phyloP scores from a whole-genome alignment of 2,888 invertebrate species.

The Scaptomyza flava region DNA sequence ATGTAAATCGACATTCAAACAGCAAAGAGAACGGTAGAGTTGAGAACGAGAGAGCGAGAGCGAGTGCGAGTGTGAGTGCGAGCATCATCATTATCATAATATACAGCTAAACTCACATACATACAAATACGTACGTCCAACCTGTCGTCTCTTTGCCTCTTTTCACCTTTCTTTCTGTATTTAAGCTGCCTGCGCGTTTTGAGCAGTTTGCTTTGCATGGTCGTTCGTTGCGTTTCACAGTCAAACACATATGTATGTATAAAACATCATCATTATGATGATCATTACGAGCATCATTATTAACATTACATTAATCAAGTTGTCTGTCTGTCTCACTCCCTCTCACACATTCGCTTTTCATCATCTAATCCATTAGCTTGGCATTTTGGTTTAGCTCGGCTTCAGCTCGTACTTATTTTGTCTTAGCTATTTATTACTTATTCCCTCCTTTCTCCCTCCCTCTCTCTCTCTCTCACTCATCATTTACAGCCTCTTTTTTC shows the following conservation, averaged over 20 bases:
- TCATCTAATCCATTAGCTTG: constrained; percentile 53
- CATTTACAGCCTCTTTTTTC: neutral
- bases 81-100: neutral
- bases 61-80: neutral
- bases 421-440: neutral
- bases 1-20: constrained; percentile 29
- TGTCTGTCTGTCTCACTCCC: constrained; percentile 27
- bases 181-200: constrained; percentile 39
- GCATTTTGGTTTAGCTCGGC: constrained; percentile 14
- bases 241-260: neutral
- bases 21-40: constrained; percentile 4
- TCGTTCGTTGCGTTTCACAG: constrained; percentile 45
- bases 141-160: constrained; percentile 61
- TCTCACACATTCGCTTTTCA: neutral
- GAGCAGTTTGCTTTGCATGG: constrained; percentile 44
- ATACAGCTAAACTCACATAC: constrained; percentile 22
- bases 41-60: neutral
- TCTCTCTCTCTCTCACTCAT: neutral
- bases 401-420: constrained; percentile 1
- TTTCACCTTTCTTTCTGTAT: constrained; percentile 72
- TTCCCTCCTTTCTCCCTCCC: constrained; percentile 1
- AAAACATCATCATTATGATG: constrained; percentile 31
- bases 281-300: constrained; percentile 15
- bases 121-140: constrained; percentile 3
- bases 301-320: constrained; percentile 20